phyloP scores from a whole-genome alignment of 2,888 invertebrate species.

The Drosophila hawaiiensis region DNA sequence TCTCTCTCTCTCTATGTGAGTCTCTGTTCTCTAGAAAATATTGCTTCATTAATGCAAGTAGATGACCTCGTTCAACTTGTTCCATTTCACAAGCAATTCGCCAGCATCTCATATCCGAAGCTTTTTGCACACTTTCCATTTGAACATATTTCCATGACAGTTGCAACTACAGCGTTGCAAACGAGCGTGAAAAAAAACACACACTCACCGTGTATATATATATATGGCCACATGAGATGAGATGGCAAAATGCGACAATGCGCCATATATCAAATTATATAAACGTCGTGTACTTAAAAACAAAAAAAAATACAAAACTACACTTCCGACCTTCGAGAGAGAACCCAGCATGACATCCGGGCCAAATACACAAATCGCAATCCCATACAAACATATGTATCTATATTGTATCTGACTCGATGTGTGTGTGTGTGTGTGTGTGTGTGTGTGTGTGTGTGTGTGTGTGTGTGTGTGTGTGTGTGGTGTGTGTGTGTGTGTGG shows the following conservation, averaged over 20 bases:
- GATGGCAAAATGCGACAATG: slow-evolving; percentile 75
- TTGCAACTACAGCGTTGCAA: slow-evolving; percentile 36
- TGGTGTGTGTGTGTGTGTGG: background rate
- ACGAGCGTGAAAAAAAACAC: background rate
- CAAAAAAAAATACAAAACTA: slow-evolving; percentile 40
- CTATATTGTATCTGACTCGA: slow-evolving; percentile 24
- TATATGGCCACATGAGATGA: slow-evolving; percentile 63
- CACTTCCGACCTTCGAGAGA: slow-evolving; percentile 76
- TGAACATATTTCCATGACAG: slow-evolving; percentile 30
- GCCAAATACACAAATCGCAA: slow-evolving; percentile 63
- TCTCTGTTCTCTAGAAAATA: slow-evolving; percentile 25
- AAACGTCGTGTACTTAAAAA: slow-evolving; percentile 79
- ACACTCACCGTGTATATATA: background rate
- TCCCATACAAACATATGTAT: slow-evolving; percentile 25
- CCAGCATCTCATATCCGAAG: slow-evolving; percentile 36
- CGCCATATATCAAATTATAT: slow-evolving; percentile 79
- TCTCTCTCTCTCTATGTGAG: background rate
- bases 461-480: background rate
- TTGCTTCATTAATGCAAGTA: slow-evolving; percentile 64
- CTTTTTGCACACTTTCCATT: slow-evolving; percentile 55
- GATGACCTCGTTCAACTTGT: slow-evolving; percentile 70
- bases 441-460: slow-evolving; percentile 7
- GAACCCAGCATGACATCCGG: slow-evolving; percentile 78
- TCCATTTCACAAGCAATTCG: slow-evolving; percentile 64
- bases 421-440: background rate